Conservation (phyloP, 2,113 vertebrate genomes). For the Stictonetta naevosa region DNA sequence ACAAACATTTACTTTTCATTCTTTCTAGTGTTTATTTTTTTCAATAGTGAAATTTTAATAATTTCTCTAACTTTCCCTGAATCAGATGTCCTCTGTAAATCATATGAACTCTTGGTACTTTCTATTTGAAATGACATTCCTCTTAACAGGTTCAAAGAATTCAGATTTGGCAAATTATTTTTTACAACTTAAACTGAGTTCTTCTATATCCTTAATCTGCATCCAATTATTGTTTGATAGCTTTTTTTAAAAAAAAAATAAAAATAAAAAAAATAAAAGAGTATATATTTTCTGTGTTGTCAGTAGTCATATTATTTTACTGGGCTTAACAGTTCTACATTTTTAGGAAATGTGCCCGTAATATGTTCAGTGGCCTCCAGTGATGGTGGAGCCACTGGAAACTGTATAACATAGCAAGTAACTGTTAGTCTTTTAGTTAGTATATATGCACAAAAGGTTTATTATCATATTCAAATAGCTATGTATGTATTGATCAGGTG, state of each 20-base stretch:
- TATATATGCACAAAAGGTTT: neutral
- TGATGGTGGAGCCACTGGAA: neutral
- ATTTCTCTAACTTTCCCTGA: neutral
- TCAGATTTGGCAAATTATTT: neutral
- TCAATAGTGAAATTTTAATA: neutral
- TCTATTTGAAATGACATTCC: neutral
- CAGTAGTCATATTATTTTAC: neutral
- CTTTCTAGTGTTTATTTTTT: neutral
- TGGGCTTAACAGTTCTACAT: neutral
- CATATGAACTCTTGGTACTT: neutral
- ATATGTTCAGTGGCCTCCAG: neutral
- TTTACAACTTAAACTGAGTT: neutral
- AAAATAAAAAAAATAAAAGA: neutral
- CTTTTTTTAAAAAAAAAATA: neutral
- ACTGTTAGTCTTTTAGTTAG: neutral
- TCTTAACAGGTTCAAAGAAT: neutral
- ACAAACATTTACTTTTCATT: neutral
- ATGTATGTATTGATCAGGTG: fast-evolving
- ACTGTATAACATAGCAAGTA: neutral
- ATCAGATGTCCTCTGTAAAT: neutral
- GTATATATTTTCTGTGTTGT: neutral
- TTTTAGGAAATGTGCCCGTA: neutral
- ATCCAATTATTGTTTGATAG: neutral
- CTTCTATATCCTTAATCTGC: neutral
- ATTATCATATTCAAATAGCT: neutral